These are phyloP conservation scores for Ganaspis sp. DNA, from an alignment of 1,140 invertebrate species.

Conservation along the genomic window DNA sequence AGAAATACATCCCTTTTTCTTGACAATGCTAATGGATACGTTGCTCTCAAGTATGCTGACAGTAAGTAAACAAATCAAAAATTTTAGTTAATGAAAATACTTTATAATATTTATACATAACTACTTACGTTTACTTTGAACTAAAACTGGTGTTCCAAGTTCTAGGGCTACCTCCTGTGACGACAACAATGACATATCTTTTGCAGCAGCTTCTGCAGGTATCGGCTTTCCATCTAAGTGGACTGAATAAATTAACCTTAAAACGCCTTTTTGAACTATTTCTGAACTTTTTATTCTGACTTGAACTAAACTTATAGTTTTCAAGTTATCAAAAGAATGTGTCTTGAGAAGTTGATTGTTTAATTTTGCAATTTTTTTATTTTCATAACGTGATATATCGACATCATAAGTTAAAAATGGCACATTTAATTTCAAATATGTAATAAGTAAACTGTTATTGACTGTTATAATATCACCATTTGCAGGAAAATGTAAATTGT, in stretches of 20 bases:
- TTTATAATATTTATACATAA: slow-evolving; percentile 29
- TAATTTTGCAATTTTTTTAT: slow-evolving; percentile 44
- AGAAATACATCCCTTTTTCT: slow-evolving; percentile 80
- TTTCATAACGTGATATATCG: background rate
- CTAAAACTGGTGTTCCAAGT: slow-evolving; percentile 84
- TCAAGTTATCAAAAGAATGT: background rate
- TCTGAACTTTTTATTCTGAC: slow-evolving; percentile 73
- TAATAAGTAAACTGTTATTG: background rate
- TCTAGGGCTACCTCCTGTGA: slow-evolving; percentile 85
- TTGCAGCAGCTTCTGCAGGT: slow-evolving; percentile 84
- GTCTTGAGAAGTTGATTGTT: slow-evolving; percentile 46
- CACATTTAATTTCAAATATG: background rate
- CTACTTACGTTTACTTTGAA: slow-evolving; percentile 88
- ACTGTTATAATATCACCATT: background rate
- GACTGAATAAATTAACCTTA: slow-evolving; percentile 84
- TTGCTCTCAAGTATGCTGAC: slow-evolving; percentile 83
- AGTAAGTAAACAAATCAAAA: slow-evolving; percentile 27
- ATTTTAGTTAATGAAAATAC: slow-evolving; percentile 10
- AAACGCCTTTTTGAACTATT: slow-evolving; percentile 59
- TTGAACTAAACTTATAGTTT: slow-evolving; percentile 64
- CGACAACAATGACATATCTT: slow-evolving; percentile 86
- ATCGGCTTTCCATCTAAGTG: slow-evolving; percentile 86
- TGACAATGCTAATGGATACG: slow-evolving; percentile 80
- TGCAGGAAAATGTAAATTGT: background rate
- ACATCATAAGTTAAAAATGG: background rate